These are phyloP conservation scores for Microcebus jonahi DNA, from an alignment of 2,113 vertebrate species.

Conservation along the genomic window DNA sequence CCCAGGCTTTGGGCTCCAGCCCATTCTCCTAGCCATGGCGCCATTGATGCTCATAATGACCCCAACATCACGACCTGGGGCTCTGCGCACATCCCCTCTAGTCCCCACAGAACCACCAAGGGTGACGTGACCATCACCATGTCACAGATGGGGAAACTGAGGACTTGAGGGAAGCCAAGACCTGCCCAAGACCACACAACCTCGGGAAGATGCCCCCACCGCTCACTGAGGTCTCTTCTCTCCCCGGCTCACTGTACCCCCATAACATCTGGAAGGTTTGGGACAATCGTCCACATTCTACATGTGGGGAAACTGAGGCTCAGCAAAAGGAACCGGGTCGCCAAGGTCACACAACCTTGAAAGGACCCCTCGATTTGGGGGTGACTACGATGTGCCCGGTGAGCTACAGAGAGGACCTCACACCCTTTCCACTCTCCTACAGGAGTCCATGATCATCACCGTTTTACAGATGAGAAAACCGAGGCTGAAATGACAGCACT, in stretches of 20 bases:
- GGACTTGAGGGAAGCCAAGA: not conserved
- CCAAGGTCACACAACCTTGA: not conserved
- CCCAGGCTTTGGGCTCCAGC: not conserved
- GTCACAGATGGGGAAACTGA: not conserved
- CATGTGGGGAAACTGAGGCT: not conserved
- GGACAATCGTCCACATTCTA: rapidly evolving
- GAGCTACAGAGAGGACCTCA: not conserved
- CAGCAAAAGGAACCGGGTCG: not conserved
- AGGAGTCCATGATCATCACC: not conserved
- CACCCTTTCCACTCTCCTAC: not conserved
- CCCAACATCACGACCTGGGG: rapidly evolving
- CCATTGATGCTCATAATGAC: not conserved
- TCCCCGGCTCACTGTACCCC: not conserved
- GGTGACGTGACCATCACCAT: too few species aligned
- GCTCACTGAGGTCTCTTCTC: not conserved
- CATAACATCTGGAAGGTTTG: too few species aligned
- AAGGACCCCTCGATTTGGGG: not conserved
- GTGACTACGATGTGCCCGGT: not conserved
- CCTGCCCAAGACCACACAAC: not conserved
- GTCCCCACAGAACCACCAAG: not conserved
- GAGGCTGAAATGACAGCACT: not conserved
- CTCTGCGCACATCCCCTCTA: not conserved
- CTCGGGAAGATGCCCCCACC: not conserved
- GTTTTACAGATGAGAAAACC: not conserved
- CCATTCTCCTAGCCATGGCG: not conserved